Percentiles rank a stretch among this genome's conserved stretches.
These are phyloP conservation scores for Mycteria americana DNA, from an alignment of 2,797 vertebrate genomes.

Conservation along the genomic window DNA sequence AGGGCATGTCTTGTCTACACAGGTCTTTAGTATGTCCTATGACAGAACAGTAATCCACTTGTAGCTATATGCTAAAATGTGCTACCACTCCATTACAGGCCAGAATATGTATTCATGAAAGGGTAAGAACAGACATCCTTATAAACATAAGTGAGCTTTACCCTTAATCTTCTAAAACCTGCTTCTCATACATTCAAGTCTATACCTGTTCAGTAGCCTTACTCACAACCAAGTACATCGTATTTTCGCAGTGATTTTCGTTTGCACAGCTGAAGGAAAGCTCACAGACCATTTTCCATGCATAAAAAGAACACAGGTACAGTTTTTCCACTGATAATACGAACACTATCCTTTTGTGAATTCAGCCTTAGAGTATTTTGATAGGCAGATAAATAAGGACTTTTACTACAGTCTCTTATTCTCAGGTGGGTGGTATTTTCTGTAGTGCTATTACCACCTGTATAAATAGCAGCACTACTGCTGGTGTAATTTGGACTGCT, in stretches of 20 bases:
- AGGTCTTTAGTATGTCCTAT: background rate
- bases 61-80: background rate
- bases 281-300: background rate
- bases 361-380: background rate
- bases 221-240: background rate
- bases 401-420: background rate
- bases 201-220: background rate
- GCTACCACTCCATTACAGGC: background rate
- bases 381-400: conserved; percentile 15
- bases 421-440: conserved; percentile 16
- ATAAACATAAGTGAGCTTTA: background rate
- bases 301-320: background rate
- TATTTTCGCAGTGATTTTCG: background rate
- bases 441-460: conserved; percentile 6
- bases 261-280: background rate
- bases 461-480: conserved; percentile 35
- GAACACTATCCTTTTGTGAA: background rate
- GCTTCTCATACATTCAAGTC: background rate
- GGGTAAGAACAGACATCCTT: background rate
- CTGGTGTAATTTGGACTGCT: conserved; percentile 15
- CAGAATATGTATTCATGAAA: background rate
- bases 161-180: background rate
- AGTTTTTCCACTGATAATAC: background rate
- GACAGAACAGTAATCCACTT: background rate
- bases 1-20: background rate